A percentile compares a stretch with the other conserved stretches of the same genome.
phyloP scores from a whole-genome alignment of 35 echinoderm and acorn worm species.

The Ophiothrix spiculata region DNA sequence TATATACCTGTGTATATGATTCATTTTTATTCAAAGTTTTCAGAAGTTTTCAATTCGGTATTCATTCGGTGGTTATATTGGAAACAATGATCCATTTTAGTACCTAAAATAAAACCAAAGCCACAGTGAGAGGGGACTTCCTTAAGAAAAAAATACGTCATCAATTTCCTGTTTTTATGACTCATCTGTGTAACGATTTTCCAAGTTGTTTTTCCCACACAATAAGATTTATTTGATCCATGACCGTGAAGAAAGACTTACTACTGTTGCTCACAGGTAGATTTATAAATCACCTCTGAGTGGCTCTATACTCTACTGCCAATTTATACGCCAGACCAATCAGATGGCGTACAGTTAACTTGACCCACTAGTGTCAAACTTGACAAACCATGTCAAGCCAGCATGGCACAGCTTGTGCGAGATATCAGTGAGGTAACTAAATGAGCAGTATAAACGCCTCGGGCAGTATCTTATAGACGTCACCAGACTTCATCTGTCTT shows the following conservation, averaged over 20 bases:
- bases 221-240: too few species aligned
- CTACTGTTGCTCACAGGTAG: background rate
- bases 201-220: too few species aligned
- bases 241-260: background rate
- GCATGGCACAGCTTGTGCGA: background rate
- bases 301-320: background rate
- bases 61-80: too few species aligned
- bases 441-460: background rate
- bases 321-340: background rate
- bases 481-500: slow-evolving; percentile 6
- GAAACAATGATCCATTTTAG: too few species aligned
- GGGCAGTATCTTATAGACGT: background rate
- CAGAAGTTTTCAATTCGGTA: too few species aligned
- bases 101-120: too few species aligned
- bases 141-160: too few species aligned
- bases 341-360: background rate
- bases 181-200: too few species aligned
- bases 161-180: too few species aligned
- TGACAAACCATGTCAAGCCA: background rate
- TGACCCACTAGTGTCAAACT: background rate
- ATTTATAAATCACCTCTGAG: background rate
- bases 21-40: too few species aligned
- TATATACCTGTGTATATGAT: too few species aligned
- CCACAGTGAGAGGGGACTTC: too few species aligned
- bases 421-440: background rate